phyloP scores from a whole-genome alignment of 1,140 invertebrate genomes.

The Ceratosolen fusciceps region DNA sequence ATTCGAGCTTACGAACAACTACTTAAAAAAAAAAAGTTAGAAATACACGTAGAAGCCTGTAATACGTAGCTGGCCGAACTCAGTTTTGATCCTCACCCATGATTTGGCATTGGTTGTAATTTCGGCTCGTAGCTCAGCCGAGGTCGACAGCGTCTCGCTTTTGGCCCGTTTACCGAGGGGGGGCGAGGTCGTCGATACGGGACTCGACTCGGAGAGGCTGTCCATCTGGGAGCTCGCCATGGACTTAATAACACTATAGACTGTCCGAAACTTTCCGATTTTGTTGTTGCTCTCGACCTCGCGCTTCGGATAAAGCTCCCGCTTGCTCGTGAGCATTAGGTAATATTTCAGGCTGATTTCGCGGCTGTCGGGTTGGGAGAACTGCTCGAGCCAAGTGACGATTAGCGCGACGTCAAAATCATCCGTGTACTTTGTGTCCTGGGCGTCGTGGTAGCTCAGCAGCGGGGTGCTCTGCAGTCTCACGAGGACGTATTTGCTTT shows the following conservation, averaged over 20 bases:
- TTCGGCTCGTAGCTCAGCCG: constrained; percentile 48
- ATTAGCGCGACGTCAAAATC: constrained; percentile 82
- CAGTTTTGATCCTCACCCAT: constrained; percentile 7
- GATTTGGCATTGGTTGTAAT: background rate
- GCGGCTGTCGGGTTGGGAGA: constrained; percentile 49
- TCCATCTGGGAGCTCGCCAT: constrained; percentile 57
- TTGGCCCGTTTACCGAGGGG: constrained; percentile 52
- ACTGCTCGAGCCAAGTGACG: constrained; percentile 74
- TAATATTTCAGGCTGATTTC: constrained; percentile 81
- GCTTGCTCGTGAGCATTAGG: constrained; percentile 79
- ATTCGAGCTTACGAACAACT: no score
- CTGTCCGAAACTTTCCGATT: constrained; percentile 77
- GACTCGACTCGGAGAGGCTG: constrained; percentile 59
- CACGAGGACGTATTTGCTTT: constrained; percentile 77
- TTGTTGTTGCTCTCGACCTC: constrained; percentile 76
- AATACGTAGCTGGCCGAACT: background rate
- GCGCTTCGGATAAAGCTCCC: constrained; percentile 80
- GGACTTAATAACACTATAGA: constrained; percentile 70
- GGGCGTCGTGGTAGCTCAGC: constrained; percentile 76
- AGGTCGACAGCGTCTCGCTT: constrained; percentile 53
- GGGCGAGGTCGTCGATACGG: constrained; percentile 52
- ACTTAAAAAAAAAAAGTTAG: no score
- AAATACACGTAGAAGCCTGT: no score
- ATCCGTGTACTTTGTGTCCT: constrained; percentile 76
- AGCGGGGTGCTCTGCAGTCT: constrained; percentile 74